Percentiles rank a stretch among this genome's conserved stretches.
Evolutionary conservation across 2,797 vertebrate species (phyloP).

Genomic region (Squalus acanthias): DNA sequence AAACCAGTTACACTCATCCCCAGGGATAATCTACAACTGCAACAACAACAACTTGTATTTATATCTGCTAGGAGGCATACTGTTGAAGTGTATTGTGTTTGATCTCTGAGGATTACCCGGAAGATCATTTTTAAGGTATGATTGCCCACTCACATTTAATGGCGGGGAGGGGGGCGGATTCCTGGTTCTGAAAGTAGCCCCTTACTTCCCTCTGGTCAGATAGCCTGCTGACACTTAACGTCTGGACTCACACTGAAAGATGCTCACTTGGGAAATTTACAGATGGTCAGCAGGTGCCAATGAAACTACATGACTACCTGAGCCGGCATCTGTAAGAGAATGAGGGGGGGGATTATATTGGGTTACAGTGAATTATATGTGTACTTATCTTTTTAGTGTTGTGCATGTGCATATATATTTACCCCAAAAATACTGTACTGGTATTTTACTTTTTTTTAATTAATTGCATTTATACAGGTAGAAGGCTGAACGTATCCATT

Average conservation of each 20-base stretch:
- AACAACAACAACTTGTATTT: too few relatives aligned
- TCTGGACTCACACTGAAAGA: neutral
- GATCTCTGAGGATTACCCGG: neutral
- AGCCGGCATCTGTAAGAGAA: neutral
- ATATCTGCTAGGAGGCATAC: neutral
- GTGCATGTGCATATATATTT: neutral
- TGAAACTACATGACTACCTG: neutral
- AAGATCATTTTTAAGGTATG: neutral
- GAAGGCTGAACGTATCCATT: neutral
- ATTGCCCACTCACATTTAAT: neutral
- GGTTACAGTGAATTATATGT: neutral
- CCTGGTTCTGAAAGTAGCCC: neutral
- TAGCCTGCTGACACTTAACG: neutral
- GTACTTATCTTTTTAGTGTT: neutral
- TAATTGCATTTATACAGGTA: neutral
- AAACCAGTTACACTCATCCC: neutral
- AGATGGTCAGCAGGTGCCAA: neutral
- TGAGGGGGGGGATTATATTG: neutral
- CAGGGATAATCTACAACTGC: too few relatives aligned
- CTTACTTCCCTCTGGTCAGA: neutral
- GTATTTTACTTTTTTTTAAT: neutral
- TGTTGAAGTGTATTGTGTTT: neutral
- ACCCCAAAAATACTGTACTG: neutral
- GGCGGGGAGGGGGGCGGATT: neutral
- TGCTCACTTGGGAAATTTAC: neutral